Conservation (phyloP, 2,113 vertebrate genomes). For the Passer montanus region DNA sequence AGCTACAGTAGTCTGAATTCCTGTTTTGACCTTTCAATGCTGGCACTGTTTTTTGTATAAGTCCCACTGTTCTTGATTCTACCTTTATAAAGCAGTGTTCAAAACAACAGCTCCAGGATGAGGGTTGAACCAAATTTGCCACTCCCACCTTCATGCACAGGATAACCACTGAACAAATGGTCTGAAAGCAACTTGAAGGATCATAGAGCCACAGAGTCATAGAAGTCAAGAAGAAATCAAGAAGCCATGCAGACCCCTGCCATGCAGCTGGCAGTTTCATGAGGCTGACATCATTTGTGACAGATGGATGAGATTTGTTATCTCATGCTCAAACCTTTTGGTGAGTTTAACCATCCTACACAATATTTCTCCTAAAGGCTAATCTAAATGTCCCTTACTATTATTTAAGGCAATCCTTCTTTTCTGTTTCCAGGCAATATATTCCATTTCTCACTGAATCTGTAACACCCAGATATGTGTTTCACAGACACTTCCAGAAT, state of each 20-base stretch:
- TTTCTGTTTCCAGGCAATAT: neutral
- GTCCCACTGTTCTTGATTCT: neutral
- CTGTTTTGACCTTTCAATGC: neutral
- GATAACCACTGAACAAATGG: neutral
- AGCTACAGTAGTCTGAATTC: neutral
- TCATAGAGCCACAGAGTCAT: neutral
- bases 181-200: neutral
- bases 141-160: neutral
- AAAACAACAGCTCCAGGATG: neutral
- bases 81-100: neutral
- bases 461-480: neutral
- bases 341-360: neutral
- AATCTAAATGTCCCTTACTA: neutral
- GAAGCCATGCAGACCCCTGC: neutral
- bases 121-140: neutral
- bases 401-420: neutral
- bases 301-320: constrained; percentile 1
- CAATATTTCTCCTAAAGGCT: neutral
- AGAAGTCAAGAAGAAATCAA: neutral
- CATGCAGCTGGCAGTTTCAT: neutral
- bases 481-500: neutral
- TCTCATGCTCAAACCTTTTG: neutral
- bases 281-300: neutral
- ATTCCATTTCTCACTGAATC: neutral
- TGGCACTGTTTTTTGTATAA: neutral